Percentiles rank a stretch among this genome's conserved stretches.
Evolutionary conservation across 92 coral and sea anemone genomes (phyloP).

Genomic region (Porites rus): DNA sequence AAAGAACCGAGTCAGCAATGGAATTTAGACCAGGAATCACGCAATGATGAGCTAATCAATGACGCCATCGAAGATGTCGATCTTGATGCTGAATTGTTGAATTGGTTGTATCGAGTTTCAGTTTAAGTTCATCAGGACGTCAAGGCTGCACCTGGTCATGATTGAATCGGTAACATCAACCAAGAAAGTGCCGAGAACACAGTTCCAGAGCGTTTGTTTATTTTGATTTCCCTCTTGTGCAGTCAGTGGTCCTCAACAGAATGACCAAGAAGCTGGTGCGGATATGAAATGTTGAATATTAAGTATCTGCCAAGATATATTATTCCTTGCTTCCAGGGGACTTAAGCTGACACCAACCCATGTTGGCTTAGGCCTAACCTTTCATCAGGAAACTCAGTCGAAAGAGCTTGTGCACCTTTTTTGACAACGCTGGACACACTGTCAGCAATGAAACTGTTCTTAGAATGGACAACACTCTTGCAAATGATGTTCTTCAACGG

Average conservation of each 20-base stretch:
- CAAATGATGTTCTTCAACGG: slow-evolving; percentile 57
- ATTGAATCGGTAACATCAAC: slow-evolving; percentile 31
- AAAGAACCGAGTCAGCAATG: slow-evolving; percentile 19
- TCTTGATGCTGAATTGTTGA: slow-evolving; percentile 62
- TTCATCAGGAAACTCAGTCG: slow-evolving; percentile 82
- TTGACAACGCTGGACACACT: slow-evolving; percentile 67
- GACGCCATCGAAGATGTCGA: slow-evolving; percentile 53
- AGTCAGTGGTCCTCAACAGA: slow-evolving; percentile 31
- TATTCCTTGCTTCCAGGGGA: slow-evolving; percentile 59
- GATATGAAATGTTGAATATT: slow-evolving; percentile 29
- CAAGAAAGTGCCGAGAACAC: slow-evolving; percentile 47
- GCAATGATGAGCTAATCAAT: slow-evolving; percentile 8
- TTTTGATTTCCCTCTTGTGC: slow-evolving; percentile 53
- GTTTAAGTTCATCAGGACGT: slow-evolving; percentile 55
- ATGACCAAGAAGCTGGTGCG: slow-evolving; percentile 29
- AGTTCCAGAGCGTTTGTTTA: slow-evolving; percentile 49
- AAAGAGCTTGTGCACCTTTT: slow-evolving; percentile 40
- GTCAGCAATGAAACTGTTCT: slow-evolving; percentile 67
- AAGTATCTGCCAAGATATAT: slow-evolving; percentile 78
- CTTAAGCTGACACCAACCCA: slow-evolving; percentile 74
- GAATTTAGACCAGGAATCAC: neutral
- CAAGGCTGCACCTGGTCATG: slow-evolving; percentile 44
- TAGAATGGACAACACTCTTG: slow-evolving; percentile 66
- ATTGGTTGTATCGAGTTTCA: slow-evolving; percentile 68
- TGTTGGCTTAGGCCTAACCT: slow-evolving; percentile 72